Evolutionary conservation across 2,113 vertebrate species (phyloP), one percentile per base, ranked within the genome.

Genomic region (Antennarius striatus): DNA sequence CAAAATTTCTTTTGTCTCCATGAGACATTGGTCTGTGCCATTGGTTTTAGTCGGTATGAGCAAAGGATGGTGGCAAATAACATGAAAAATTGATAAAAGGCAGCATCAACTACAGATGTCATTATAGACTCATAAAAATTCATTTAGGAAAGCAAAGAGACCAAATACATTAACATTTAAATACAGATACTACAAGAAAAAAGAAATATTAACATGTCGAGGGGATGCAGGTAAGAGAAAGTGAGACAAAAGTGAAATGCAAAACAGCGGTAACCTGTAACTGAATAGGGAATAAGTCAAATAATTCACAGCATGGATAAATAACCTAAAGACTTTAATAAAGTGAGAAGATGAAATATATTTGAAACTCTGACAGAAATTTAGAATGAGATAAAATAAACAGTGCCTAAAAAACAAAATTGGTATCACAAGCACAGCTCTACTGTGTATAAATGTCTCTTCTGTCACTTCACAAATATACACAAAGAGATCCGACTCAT

Each of bases 381-480:
- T 46, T 76, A 11, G 28, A 22, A 22, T 2, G 45, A 45, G 62
- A 70, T 52, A 17, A 70, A 73, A 67, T 32, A 58, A 74, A 42
- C 6, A 51, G 72, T 36, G 56, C 22, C 42, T 58, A 51, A 45
- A 61, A 66, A 77, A 65, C 53, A 78, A 63, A 54, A 7, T 53
- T 60, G 52, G 71, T 42, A 55, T 77, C 71, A 78, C 55, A 60
- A 85, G 59, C 72, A 78, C 58, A 77, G 63, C 71, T 70, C 49
- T 62, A 69, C 46, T 54, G 62, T 65, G 78, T 82, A 58, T 57
- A 71, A 76, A 72, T 65, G 62, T 59, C 69, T 76, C 66, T 32
- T 74, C 79, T 76, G 68, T 77, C 71, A 79, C 64, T n/a, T 85
- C 72, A 80, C 77, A 63, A 62, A 71, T 79, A 54, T 57, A 84